Percentiles rank a stretch among this genome's conserved stretches.
Evolutionary conservation across 2,113 vertebrate genomes (phyloP).

Genomic region (Spermophilus dauricus): DNA sequence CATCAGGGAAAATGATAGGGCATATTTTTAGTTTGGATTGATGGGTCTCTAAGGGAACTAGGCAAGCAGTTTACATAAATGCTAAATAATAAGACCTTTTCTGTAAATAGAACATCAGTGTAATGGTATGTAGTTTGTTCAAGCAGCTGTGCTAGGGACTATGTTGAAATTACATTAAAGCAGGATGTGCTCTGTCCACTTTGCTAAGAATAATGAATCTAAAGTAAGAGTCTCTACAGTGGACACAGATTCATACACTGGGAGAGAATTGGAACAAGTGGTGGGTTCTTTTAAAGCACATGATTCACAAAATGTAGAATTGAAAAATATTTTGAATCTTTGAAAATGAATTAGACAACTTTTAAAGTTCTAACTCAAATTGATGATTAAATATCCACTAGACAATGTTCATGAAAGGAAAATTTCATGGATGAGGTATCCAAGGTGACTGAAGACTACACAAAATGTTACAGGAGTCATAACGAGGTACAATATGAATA

Average conservation of each 20-base stretch:
- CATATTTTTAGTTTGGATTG: slow-evolving; percentile 64
- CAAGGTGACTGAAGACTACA: neutral
- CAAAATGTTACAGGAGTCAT: neutral
- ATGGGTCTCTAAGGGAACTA: slow-evolving; percentile 65
- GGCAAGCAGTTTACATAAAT: slow-evolving; percentile 69
- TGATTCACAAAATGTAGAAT: neutral
- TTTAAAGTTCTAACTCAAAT: slow-evolving; percentile 50
- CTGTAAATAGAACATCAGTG: slow-evolving; percentile 70
- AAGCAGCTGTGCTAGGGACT: slow-evolving; percentile 31
- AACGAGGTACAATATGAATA: neutral
- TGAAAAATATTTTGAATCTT: slow-evolving; percentile 1
- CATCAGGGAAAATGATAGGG: slow-evolving; percentile 14
- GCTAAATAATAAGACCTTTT: slow-evolving; percentile 75
- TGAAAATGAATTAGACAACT: neutral
- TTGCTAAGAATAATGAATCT: slow-evolving; percentile 34
- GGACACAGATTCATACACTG: neutral
- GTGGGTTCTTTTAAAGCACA: slow-evolving; percentile 15
- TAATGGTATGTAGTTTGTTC: slow-evolving; percentile 72
- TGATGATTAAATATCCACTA: slow-evolving; percentile 7
- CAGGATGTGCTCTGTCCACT: slow-evolving; percentile 37
- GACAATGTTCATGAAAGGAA: neutral
- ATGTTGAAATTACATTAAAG: slow-evolving; percentile 71
- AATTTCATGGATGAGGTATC: neutral
- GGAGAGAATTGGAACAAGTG: neutral
- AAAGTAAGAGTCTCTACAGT: neutral